A percentile compares a stretch with the other conserved stretches of the same genome.
Conservation (phyloP, 2,797 vertebrate species). For the Huso huso region DNA sequence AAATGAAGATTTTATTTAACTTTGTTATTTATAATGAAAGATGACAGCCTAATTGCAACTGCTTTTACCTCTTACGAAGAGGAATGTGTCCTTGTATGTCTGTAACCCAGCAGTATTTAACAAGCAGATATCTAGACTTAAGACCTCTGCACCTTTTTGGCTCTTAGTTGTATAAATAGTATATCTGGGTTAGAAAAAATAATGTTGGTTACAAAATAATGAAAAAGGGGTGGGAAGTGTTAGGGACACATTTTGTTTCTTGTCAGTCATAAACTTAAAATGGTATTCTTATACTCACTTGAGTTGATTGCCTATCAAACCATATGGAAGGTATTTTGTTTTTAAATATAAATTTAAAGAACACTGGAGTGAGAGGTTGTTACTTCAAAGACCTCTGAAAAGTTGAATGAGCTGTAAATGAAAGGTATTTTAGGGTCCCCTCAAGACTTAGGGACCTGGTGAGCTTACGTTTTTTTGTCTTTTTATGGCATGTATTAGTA, state of each 20-base stretch:
- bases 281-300: neutral
- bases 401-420: neutral
- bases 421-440: neutral
- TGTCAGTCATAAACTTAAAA: slow-evolving; percentile 8
- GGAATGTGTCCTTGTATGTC: slow-evolving; percentile 20
- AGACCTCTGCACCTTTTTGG: slow-evolving; percentile 8
- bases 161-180: slow-evolving; percentile 15
- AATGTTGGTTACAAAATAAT: slow-evolving; percentile 8
- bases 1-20: slow-evolving; percentile 17
- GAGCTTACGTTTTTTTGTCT: neutral
- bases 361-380: neutral
- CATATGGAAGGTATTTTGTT: no score
- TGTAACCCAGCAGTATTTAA: slow-evolving; percentile 18
- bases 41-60: slow-evolving; percentile 7
- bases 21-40: slow-evolving; percentile 13
- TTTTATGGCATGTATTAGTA: neutral
- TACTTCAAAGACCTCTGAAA: neutral
- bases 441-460: neutral
- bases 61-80: no score
- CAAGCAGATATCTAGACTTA: slow-evolving; percentile 14
- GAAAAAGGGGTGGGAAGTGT: slow-evolving; percentile 3
- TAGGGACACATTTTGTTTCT: slow-evolving; percentile 1
- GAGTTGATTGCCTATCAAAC: no score
- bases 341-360: neutral
- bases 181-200: slow-evolving; percentile 4